phyloP scores from a whole-genome alignment of 2,888 invertebrate species.

The Lordiphosa andalusiaca region DNA sequence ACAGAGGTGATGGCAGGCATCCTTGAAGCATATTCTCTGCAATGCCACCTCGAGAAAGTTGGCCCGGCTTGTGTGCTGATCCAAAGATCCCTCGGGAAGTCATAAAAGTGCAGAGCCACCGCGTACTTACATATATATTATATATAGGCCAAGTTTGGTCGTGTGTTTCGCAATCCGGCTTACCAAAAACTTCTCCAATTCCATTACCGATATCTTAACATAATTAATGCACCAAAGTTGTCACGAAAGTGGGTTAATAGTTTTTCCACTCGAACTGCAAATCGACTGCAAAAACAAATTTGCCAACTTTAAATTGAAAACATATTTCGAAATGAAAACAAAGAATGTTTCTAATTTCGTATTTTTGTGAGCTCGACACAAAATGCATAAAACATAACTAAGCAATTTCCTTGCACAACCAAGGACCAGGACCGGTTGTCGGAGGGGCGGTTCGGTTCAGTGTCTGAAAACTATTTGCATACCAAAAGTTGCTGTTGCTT shows the following conservation, averaged over 20 bases:
- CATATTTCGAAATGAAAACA: conserved; percentile 53
- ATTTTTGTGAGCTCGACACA: conserved; percentile 27
- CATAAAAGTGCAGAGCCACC: too few species aligned
- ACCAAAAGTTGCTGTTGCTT: conserved; percentile 50
- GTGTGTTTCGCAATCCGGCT: too few species aligned
- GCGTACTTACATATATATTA: too few species aligned
- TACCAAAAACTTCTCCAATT: too few species aligned
- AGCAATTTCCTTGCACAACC: conserved; percentile 60
- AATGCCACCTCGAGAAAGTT: too few species aligned
- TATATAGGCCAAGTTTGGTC: too few species aligned
- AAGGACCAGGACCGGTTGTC: conserved; percentile 14
- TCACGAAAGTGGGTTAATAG: neutral
- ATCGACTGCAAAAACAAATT: conserved; percentile 42
- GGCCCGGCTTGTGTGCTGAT: too few species aligned
- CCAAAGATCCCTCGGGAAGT: too few species aligned
- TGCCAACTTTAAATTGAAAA: conserved; percentile 65
- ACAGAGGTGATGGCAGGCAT: too few species aligned
- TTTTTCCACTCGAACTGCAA: conserved; percentile 1
- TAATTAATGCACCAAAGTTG: too few species aligned
- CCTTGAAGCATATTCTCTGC: too few species aligned
- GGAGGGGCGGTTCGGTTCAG: conserved; percentile 2
- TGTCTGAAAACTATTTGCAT: conserved; percentile 61
- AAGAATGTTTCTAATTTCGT: conserved; percentile 47
- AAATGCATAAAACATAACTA: conserved; percentile 58
- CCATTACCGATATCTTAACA: too few species aligned